Base-by-base conservation (phyloP, 2,797 vertebrate species). In the Graptemys geographica region DNA sequence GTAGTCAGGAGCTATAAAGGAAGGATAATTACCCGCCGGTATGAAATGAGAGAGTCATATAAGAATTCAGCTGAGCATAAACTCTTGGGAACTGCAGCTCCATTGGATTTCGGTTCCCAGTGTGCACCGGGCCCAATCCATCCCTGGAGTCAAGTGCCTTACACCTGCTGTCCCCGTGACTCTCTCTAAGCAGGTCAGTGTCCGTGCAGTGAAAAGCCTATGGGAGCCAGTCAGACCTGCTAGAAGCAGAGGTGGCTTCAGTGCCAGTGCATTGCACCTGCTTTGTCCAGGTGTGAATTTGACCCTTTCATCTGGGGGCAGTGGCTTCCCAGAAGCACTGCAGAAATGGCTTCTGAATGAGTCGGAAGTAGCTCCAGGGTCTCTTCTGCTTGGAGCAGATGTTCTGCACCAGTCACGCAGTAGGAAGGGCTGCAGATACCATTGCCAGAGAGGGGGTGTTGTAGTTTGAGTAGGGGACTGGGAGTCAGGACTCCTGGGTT, bases 31-130 rank as follows among this genome's bases (percentile, higher is more conserved):
- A 94, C n/a, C 81, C 33, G 16, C 13, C 1, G 81, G 19, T 1
- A 16, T 80, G 52, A 47, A 13, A 18, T 4, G 74, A 1, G 2
- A 13, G 4, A 56, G 16, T n/a, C 41, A n/a, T 13, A 8, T 0
- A 2, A 79, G 74, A 89, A 88, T 41, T 51, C 15, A 25, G 51
- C 11, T 2, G 76, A 19, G 81, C 8, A 2, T 4, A 65, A 3
- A 23, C 62, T 19, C 57, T 4, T 0, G 11, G 82, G 25, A 51
- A 2, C 0, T 2, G 72, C 11, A 1, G n/a, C 1, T 7, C 11
- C 41, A 41, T 4, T 19, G 37, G 62, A n/a, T 52, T n/a, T 18
- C 21, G 8, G 83, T 12, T 27, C 52, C 33, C 4, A 5, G 65
- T 23, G n/a, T 10, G 23, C 62, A 23, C 11, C 8, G n/a, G 33